Evolutionary conservation across 53 echinoderm and acorn worm species (phyloP), one percentile per base, ranked within the genome.

Genomic region (Pentamera pediparva): DNA sequence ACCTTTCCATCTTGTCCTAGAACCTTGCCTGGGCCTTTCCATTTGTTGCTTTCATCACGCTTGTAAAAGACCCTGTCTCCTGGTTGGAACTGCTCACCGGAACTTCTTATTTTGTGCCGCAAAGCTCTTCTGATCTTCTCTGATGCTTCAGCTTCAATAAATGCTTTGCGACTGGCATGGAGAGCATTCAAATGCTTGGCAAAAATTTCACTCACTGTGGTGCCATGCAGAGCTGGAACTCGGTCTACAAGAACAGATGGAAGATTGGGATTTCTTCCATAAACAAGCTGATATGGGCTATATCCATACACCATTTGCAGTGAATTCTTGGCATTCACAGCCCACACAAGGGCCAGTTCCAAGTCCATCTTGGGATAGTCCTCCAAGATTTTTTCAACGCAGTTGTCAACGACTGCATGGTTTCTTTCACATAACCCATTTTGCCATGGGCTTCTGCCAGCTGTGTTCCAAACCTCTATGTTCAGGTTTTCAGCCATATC

Each of bases 401-500:
- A 62, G 24, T 62, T 62, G 24, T 35, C 62, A 62, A 62, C 62
- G 17, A 62, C 62, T 35, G 62, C 62, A 62, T 62, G 38, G 37
- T 62, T 62, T 62, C 62, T 62, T 21, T 62, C 62, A 62, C 62
- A 62, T 34, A 62, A 24, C 5, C 62, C 62, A 62, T 62, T 62
- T 62, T 62, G 62, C 62, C 62, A 62, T 15, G 62, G 38, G 21
- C 38, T 62, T 21, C 34, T 32, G 30, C 62, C 62, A 6, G 62
- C 62, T 32, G 62, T 62, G 34, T 62, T 62, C 62, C 62, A 62
- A 18, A 62, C 32, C 62, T 62, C 62, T 19, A 62, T 37, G 34
- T 62, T 62, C 37, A 62, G 38, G 36, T 62, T 62, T 62, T 62
- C 62, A 62, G 62, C 62, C 38, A 62, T 62, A 33, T 62, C 62